phyloP scores from a whole-genome alignment of 1,140 invertebrate species.

The Elymnias hypermnestra region DNA sequence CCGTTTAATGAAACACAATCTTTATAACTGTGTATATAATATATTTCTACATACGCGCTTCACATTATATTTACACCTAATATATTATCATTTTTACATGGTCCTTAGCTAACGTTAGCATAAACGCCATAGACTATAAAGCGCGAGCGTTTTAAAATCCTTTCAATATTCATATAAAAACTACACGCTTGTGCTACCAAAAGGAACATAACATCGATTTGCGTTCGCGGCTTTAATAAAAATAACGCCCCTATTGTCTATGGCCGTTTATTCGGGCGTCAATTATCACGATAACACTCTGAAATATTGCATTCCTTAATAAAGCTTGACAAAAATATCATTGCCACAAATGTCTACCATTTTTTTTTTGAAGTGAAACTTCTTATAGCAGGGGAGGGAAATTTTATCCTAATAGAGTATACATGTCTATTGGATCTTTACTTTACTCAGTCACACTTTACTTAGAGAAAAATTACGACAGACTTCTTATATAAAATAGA shows the following conservation, averaged over 20 bases:
- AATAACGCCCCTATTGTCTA: constrained; percentile 5
- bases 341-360: background rate
- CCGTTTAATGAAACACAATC: constrained; percentile 32
- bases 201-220: constrained; percentile 8
- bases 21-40: constrained; percentile 54
- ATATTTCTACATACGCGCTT: constrained; percentile 32
- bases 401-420: too few relatives aligned
- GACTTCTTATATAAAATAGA: too few relatives aligned
- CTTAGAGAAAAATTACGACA: too few relatives aligned
- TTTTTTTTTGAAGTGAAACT: too few relatives aligned
- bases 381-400: too few relatives aligned
- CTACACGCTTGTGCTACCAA: constrained; percentile 4
- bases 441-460: too few relatives aligned
- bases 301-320: constrained; percentile 4
- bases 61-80: constrained; percentile 47
- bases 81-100: constrained; percentile 41
- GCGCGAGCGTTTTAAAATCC: background rate
- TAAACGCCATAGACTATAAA: constrained; percentile 23
- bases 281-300: background rate
- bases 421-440: too few relatives aligned
- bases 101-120: constrained; percentile 28
- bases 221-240: constrained; percentile 3
- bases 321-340: constrained; percentile 1
- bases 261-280: constrained; percentile 1
- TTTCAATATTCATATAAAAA: constrained; percentile 5